Conservation (phyloP, 2,888 invertebrate genomes). For the Mycogona germanica region DNA sequence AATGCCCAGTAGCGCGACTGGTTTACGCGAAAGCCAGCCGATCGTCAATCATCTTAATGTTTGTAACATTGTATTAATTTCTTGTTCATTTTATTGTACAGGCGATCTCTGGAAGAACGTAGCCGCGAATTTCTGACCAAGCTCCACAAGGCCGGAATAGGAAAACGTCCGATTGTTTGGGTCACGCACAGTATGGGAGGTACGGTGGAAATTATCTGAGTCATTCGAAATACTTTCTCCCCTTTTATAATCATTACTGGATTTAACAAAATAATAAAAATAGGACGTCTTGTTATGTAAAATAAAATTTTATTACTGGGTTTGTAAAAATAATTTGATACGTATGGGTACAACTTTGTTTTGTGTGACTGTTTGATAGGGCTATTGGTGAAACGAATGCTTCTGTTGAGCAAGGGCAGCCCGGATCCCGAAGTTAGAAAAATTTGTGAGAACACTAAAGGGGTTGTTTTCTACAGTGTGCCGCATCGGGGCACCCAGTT, state of each 20-base stretch:
- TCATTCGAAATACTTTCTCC: too few species aligned
- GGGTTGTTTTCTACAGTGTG: conserved; percentile 76
- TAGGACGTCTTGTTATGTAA: too few species aligned
- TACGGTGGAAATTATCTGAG: too few species aligned
- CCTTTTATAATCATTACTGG: too few species aligned
- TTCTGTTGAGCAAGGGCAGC: conserved; percentile 47
- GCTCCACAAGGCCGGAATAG: conserved; percentile 61
- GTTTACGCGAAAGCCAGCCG: not conserved
- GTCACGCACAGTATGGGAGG: conserved; percentile 93
- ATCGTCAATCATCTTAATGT: conserved; percentile 18
- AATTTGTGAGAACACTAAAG: conserved; percentile 59
- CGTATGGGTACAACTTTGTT: not conserved
- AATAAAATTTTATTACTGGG: too few species aligned
- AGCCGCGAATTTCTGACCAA: conserved; percentile 53
- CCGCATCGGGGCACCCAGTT: conserved; percentile 77
- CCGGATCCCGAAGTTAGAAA: conserved; percentile 41
- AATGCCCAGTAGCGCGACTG: too few species aligned
- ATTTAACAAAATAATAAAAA: too few species aligned
- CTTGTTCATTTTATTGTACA: conserved; percentile 30
- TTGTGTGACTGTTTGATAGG: conserved; percentile 39
- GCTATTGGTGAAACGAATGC: conserved; percentile 71
- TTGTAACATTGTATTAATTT: conserved; percentile 17
- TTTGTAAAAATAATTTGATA: not conserved
- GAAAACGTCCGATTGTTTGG: conserved; percentile 73
- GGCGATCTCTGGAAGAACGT: conserved; percentile 50